A percentile compares a stretch with the other conserved stretches of the same genome.
Evolutionary conservation across 1,140 invertebrate genomes (phyloP).

Genomic region (Coelopa frigida): DNA sequence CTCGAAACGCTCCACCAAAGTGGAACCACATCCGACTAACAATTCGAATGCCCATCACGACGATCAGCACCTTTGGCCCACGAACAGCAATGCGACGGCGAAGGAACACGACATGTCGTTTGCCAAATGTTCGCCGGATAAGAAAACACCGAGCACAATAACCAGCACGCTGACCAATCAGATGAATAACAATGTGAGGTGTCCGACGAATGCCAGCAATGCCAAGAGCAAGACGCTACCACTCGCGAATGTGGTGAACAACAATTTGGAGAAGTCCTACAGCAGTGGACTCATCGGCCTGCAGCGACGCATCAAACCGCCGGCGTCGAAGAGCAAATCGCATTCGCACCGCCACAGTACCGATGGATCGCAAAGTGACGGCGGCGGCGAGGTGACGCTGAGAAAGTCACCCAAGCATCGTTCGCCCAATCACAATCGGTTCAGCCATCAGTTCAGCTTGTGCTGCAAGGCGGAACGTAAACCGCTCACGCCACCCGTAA

Average conservation of each 20-base stretch:
- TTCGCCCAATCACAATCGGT: constrained; percentile 38
- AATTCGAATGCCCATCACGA: not conserved
- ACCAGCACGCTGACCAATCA: constrained; percentile 18
- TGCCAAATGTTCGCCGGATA: constrained; percentile 13
- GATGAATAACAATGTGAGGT: constrained; percentile 21
- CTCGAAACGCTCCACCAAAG: constrained; percentile 17
- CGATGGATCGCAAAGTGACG: constrained; percentile 12
- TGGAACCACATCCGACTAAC: constrained; percentile 17
- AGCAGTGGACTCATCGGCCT: constrained; percentile 32
- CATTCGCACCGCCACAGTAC: constrained; percentile 32
- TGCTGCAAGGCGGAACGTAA: constrained; percentile 42
- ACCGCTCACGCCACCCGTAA: constrained; percentile 37
- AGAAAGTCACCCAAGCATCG: constrained; percentile 36
- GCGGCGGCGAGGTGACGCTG: constrained; percentile 13
- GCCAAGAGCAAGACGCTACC: constrained; percentile 36
- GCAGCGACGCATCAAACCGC: constrained; percentile 27
- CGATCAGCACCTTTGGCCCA: constrained; percentile 1
- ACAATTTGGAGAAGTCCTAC: constrained; percentile 28
- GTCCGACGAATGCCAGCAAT: constrained; percentile 27
- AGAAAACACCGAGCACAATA: constrained; percentile 32
- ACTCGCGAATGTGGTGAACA: not conserved
- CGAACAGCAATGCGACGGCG: not conserved
- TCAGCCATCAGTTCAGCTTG: constrained; percentile 41
- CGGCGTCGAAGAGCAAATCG: constrained; percentile 23
- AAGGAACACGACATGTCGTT: constrained; percentile 13